Evolutionary conservation across 2,113 vertebrate genomes (phyloP).

Genomic region (Chlamydotis undulata): DNA sequence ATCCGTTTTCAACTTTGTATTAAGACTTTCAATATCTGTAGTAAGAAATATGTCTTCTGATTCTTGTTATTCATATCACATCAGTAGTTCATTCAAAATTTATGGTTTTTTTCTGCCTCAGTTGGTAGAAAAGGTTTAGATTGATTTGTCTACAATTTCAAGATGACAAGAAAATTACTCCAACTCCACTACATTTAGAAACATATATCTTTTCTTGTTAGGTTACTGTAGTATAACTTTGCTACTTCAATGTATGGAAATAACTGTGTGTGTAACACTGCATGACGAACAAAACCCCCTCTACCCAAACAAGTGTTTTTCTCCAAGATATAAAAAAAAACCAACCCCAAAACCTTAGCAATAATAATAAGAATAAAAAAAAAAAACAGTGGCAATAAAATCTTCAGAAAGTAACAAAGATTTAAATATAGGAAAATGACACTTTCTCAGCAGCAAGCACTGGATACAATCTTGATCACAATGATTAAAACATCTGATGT

Average conservation of each 20-base stretch:
- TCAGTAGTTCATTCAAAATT: not conserved
- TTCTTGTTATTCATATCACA: not conserved
- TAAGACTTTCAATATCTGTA: not conserved
- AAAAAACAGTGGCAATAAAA: not conserved
- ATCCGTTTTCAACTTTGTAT: not conserved
- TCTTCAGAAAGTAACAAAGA: not conserved
- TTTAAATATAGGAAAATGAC: not conserved
- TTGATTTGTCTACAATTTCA: not conserved
- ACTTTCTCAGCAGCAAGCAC: not conserved
- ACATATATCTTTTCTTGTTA: not conserved
- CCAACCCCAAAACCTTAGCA: not conserved
- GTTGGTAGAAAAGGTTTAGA: not conserved
- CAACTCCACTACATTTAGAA: not conserved
- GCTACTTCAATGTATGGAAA: not conserved
- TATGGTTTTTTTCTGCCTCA: not conserved
- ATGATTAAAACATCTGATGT: constrained; percentile 13
- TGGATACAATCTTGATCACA: not conserved
- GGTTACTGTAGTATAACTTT: not conserved
- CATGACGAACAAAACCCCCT: not conserved
- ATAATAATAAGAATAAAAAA: not conserved
- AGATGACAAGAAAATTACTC: not conserved
- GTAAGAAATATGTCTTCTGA: not conserved
- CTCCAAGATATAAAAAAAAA: not conserved
- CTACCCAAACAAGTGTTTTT: not conserved
- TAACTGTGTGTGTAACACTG: not conserved